phyloP scores from a whole-genome alignment of 2,888 invertebrate species.

The Acheta domesticus region DNA sequence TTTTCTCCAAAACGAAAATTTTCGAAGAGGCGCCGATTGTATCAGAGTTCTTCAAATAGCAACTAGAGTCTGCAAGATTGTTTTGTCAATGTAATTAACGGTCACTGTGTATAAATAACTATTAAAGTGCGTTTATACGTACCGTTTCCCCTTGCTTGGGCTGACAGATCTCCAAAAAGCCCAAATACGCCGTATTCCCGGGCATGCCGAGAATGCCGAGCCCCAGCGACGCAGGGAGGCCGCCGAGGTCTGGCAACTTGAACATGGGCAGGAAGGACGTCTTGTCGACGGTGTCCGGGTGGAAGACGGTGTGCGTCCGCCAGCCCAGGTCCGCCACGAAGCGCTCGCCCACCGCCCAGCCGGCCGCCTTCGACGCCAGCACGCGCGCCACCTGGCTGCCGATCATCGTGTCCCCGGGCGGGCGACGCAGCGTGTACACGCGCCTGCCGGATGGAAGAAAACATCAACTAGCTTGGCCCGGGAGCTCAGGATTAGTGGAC shows the following conservation, averaged over 20 bases:
- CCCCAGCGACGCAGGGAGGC: conserved; percentile 43
- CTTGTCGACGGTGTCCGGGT: conserved; percentile 30
- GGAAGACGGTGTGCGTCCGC: conserved; percentile 57
- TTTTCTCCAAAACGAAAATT: too few species aligned
- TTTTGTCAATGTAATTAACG: too few species aligned
- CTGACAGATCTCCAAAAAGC: conserved; percentile 64
- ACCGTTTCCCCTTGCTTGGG: conserved; percentile 71
- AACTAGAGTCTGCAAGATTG: too few species aligned
- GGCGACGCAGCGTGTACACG: background rate
- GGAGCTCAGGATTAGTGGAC: background rate
- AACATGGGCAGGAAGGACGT: conserved; percentile 23
- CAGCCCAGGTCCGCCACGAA: conserved; percentile 66
- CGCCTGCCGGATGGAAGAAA: background rate
- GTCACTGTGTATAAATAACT: too few species aligned
- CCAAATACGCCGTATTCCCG: conserved; percentile 69
- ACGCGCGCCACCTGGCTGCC: conserved; percentile 5
- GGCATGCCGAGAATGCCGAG: conserved; percentile 46
- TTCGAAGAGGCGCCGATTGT: too few species aligned
- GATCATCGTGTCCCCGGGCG: conserved; percentile 12
- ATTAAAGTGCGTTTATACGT: too few species aligned
- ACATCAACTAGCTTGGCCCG: too few species aligned
- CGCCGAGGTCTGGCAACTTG: conserved; percentile 42
- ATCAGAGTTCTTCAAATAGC: too few species aligned
- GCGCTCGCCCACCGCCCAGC: conserved; percentile 62
- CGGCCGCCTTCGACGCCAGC: conserved; percentile 61